Percentiles rank a stretch among this genome's conserved stretches.
These are phyloP conservation scores for Oxystoma pomonae DNA, from an alignment of 2,888 invertebrate species.

Conservation along the genomic window DNA sequence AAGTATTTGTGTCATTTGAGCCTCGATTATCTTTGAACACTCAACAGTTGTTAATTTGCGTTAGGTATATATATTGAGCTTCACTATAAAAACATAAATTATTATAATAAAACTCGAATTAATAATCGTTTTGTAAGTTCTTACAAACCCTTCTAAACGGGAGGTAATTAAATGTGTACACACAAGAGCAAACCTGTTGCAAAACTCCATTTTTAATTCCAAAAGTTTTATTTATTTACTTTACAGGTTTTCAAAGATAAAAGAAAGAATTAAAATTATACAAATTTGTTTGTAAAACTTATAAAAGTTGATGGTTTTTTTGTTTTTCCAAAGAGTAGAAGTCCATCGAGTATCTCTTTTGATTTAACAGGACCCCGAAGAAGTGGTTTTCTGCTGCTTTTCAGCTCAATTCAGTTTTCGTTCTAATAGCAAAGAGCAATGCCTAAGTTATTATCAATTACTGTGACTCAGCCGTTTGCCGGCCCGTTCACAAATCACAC, in stretches of 20 bases:
- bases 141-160: background rate
- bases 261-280: background rate
- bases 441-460: constrained; percentile 51
- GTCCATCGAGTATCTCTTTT: constrained; percentile 4
- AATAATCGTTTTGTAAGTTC: background rate
- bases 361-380: constrained; percentile 19
- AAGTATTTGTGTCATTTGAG: background rate
- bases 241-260: background rate
- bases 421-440: constrained; percentile 42
- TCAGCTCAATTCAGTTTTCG: constrained; percentile 32
- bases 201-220: background rate
- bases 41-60: background rate
- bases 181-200: background rate
- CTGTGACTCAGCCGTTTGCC: constrained; percentile 50
- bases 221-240: background rate
- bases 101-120: background rate
- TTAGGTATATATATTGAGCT: background rate
- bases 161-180: background rate
- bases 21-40: background rate
- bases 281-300: background rate
- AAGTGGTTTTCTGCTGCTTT: constrained; percentile 31
- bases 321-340: background rate
- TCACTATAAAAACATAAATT: background rate
- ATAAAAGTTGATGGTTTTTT: background rate
- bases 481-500: constrained; percentile 45